phyloP scores from a whole-genome alignment of 2,888 invertebrate genomes.

The Tupiocoris notatus region DNA sequence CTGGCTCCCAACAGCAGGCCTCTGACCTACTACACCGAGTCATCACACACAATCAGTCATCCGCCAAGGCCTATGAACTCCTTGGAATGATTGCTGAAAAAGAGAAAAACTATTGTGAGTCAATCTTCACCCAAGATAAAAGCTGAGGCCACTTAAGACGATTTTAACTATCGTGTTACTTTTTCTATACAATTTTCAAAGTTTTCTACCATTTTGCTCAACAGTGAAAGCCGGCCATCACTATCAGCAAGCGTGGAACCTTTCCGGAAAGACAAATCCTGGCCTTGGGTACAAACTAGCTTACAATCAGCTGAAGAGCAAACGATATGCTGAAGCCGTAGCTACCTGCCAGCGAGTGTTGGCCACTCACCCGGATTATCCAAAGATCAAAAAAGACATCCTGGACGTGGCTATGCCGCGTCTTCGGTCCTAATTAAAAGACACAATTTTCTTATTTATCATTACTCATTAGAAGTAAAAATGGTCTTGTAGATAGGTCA shows the following conservation, averaged over 20 bases:
- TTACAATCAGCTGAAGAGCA: constrained; percentile 86
- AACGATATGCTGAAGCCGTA: constrained; percentile 85
- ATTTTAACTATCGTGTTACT: neutral
- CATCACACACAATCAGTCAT: constrained; percentile 80
- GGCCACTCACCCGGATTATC: constrained; percentile 79
- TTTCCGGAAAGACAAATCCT: constrained; percentile 72
- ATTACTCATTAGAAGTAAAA: no score
- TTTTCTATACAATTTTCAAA: neutral
- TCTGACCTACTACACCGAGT: constrained; percentile 75
- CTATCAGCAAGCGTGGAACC: constrained; percentile 63
- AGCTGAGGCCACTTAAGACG: no score
- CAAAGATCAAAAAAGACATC: constrained; percentile 88
- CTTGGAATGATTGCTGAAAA: constrained; percentile 85
- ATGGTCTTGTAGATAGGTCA: no score
- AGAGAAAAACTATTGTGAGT: constrained; percentile 75
- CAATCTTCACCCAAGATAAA: no score
- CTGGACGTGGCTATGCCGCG: constrained; percentile 83
- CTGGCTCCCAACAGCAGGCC: constrained; percentile 73
- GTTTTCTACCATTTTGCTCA: constrained; percentile 1
- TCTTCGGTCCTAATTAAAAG: constrained; percentile 60
- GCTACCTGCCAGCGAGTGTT: constrained; percentile 84
- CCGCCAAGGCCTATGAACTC: constrained; percentile 87
- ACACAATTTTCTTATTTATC: no score
- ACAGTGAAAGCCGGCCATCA: constrained; percentile 59
- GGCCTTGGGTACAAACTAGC: constrained; percentile 90